These are phyloP conservation scores for Himalopsyche kuldschensis DNA, from an alignment of 2,888 invertebrate species.

Conservation along the genomic window DNA sequence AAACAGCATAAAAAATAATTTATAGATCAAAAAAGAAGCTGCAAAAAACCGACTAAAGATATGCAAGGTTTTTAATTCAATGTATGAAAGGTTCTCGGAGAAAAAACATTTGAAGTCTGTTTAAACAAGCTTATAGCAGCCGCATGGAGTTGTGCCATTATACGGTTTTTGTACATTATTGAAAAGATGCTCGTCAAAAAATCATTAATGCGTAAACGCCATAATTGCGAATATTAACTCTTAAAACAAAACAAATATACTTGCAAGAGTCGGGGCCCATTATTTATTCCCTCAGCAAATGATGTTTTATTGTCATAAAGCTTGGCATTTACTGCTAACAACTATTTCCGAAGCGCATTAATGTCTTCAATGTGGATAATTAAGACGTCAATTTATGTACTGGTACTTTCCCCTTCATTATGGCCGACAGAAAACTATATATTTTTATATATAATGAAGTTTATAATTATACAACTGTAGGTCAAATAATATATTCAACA, in stretches of 20 bases:
- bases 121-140: background rate
- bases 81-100: background rate
- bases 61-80: background rate
- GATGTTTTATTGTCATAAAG: background rate
- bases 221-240: background rate
- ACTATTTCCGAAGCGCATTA: background rate
- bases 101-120: background rate
- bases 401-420: too few species aligned
- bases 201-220: background rate
- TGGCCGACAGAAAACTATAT: too few species aligned
- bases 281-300: background rate
- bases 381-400: background rate
- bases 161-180: background rate
- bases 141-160: background rate
- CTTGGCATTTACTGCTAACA: background rate
- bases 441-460: too few species aligned
- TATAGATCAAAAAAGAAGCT: too few species aligned
- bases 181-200: slow-evolving; percentile 5
- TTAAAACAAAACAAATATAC: background rate
- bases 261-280: background rate
- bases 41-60: too few species aligned
- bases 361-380: background rate
- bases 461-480: too few species aligned
- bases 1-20: too few species aligned
- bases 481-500: too few species aligned